Conservation (phyloP, 2,888 invertebrate genomes). For the Clepsis dumicolana region DNA sequence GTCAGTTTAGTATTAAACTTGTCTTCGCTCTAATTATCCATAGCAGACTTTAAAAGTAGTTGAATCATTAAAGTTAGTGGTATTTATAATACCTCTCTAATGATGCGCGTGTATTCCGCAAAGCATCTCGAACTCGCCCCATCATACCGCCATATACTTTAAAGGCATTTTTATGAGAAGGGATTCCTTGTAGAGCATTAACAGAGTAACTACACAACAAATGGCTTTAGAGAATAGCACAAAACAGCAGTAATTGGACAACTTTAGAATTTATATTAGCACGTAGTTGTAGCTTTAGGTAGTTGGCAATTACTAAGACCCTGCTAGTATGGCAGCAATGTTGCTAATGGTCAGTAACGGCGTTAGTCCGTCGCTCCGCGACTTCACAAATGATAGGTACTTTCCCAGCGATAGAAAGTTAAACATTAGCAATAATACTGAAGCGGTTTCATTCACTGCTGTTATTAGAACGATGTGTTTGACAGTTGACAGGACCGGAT, state of each 20-base stretch:
- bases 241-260: slow-evolving; percentile 40
- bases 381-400: slow-evolving; percentile 69
- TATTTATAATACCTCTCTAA: slow-evolving; percentile 41
- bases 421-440: slow-evolving; percentile 72
- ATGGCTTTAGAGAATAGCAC: slow-evolving; percentile 36
- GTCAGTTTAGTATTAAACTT: background rate
- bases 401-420: slow-evolving; percentile 81
- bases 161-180: slow-evolving; percentile 41
- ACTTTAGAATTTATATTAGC: slow-evolving; percentile 38
- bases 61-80: slow-evolving; percentile 37
- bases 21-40: background rate
- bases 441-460: slow-evolving; percentile 70
- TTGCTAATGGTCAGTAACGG: slow-evolving; percentile 69
- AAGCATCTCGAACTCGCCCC: slow-evolving; percentile 38
- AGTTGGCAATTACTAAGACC: slow-evolving; percentile 24
- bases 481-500: slow-evolving; percentile 65
- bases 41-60: slow-evolving; percentile 28
- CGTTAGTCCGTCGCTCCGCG: slow-evolving; percentile 65
- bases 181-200: slow-evolving; percentile 41
- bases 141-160: slow-evolving; percentile 35
- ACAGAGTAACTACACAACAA: slow-evolving; percentile 40
- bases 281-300: slow-evolving; percentile 30
- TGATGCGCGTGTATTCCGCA: slow-evolving; percentile 37
- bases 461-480: slow-evolving; percentile 69
- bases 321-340: slow-evolving; percentile 57